Evolutionary conservation across 2,797 vertebrate genomes (phyloP).

Genomic region (Phrynocephalus forsythii): DNA sequence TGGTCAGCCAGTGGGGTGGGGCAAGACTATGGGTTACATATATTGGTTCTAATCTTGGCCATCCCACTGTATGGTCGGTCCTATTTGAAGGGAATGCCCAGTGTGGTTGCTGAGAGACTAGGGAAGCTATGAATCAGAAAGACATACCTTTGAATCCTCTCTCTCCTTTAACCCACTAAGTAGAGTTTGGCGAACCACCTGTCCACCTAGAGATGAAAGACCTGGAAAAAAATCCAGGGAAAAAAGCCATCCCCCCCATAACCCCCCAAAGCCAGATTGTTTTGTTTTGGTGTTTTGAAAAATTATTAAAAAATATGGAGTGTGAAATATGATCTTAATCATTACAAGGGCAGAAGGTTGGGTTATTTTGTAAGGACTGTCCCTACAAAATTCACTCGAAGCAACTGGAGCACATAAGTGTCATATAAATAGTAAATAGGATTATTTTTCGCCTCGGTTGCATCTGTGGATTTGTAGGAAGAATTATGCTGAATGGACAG

Average conservation of each 20-base stretch:
- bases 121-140: background rate
- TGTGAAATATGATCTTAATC: too few relatives aligned
- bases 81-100: background rate
- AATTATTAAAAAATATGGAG: too few relatives aligned
- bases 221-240: too few relatives aligned
- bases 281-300: too few relatives aligned
- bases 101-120: background rate
- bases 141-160: background rate
- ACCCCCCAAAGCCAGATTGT: too few relatives aligned
- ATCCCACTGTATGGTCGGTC: background rate
- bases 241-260: too few relatives aligned
- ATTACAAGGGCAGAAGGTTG: background rate
- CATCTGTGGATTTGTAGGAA: background rate
- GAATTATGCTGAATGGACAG: background rate
- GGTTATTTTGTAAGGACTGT: background rate
- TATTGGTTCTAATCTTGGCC: background rate
- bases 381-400: background rate
- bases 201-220: too few relatives aligned
- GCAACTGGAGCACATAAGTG: background rate
- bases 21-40: background rate
- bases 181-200: background rate
- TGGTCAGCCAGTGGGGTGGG: background rate
- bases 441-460: background rate
- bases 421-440: background rate
- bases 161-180: background rate